Evolutionary conservation across 1,140 invertebrate genomes (phyloP), one percentile per base, ranked within the genome.

Genomic region (Geopemphigus sp.): DNA sequence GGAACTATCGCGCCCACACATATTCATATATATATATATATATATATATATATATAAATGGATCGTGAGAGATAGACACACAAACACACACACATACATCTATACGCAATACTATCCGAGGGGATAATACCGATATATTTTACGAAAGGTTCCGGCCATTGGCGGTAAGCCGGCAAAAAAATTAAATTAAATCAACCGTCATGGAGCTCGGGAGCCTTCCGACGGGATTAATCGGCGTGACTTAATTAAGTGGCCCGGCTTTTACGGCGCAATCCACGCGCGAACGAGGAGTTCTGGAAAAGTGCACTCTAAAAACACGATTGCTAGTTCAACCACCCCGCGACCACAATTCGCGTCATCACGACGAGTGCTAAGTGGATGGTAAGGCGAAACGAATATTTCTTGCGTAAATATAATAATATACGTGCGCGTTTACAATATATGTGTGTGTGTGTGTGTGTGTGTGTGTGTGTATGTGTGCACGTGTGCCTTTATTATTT

Each of bases 151-250:
- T 11, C 29, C 29, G 14, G 19, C 17, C 29, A 15, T 54, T 2
- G 59, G 45, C 1, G 50, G 26, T n/a, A n/a, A n/a, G n/a, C 19
- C 12, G 39, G 15, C 11, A 24, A 68, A 15, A 68, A 47, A 54
- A 54, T 19, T 19, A 68, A 68, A 68, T 47, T 22, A 68, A 68
- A 68, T 3, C 64, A 1, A 15, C 11, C 12, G 26, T 39, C 15
- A 19, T 24, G 47, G 17, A 26, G 50, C 22, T 47, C 24, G 39
- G 17, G 47, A 59, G 47, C 39, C 66, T 66, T 64, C 53, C 39
- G 12, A 1, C 78, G 59, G 63, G 59, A 80, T 80, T 53, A 80
- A 80, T 80, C 24, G 50, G 39, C 39, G 39, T 53, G n/a, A 80
- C 57, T 64, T 61, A 64, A 61, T 64, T 50, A 53, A 61, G 63